Evolutionary conservation across 2,888 invertebrate species (phyloP), one percentile per base, ranked within the genome.

Genomic region (Drosophila buzzatii): DNA sequence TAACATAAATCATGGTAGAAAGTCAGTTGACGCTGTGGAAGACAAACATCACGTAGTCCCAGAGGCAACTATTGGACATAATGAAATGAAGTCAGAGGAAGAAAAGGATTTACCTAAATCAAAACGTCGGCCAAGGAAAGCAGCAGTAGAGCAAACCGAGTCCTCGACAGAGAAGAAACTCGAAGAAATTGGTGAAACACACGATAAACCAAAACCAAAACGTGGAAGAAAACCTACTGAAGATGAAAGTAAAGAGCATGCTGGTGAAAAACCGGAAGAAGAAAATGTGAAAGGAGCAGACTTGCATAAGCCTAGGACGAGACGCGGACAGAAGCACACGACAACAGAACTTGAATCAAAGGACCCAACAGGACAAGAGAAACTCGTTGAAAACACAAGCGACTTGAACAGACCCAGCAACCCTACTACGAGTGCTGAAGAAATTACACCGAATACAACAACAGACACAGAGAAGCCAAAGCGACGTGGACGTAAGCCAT

Each of bases 401-500:
- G 23, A 55, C 18, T 6, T 49, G 18, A 53, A 55, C 8, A 66
- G 33, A 27, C 18, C 51, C 0, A 59, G 31, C 12, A 60, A 63
- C 2, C 66, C 58, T 2, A 53, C 68, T 2, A 33, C 47, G 10
- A 57, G 65, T 44, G 6, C 37, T 18, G 47, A 31, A 14, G 31
- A 39, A 18, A 10, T n/a, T 5, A 16, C 2, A 39, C 33, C 44
- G 5, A 20, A 64, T 6, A 10, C 51, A 16, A 12, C 35, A 23
- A 20, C 35, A 14, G 37, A 37, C 6, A 10, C 23, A 0, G 60
- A 64, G 10, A 63, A 66, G 33, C 68, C 79, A 1, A 81, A 56
- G 18, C 68, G 71, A 37, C 59, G 71, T 0, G 55, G 37, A n/a
- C 61, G 64, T 42, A 79, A 70, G 18, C 49, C 67, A 33, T 62